Base-by-base conservation (phyloP, 92 coral and sea anemone genomes). In the Zoanthus gigantus region DNA sequence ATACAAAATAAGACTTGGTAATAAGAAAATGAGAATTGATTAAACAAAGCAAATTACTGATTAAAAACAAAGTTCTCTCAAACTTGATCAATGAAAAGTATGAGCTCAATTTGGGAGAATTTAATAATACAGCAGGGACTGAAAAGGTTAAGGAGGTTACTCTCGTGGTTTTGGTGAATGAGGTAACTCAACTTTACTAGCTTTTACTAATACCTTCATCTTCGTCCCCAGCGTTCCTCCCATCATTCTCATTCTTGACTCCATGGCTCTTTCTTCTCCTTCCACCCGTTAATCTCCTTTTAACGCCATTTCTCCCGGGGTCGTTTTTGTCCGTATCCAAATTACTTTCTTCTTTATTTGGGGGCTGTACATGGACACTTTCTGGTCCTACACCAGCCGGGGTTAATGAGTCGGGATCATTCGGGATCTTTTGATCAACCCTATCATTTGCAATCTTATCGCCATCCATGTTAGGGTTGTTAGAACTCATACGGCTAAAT, bases 181-280 rank as follows among this genome's bases (percentile, higher is more conserved):
- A 37, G 4, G 42, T 37, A 37, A 37, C 42, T 37, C 42, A 29
- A 45, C 7, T 23, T 28, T 17, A 50, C 47, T 23, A 23, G 23
- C 23, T 44, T 13, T 18, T 61, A 32, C 2, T 46, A 1, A 52
- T 29, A 77, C 82, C 84, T 81, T 67, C 85, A 1, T 81, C 85
- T 0, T 81, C 85, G 23, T 81, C 85, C 0, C 58, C 85, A 46
- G 74, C 45, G 45, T 66, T 37, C 17, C 45, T 65, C 18, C 18
- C 31, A 76, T 53, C 44, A 3, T 63, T 42, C 13, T 63, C 75
- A 45, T 81, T 44, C 65, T 66, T 71, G 29, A 44, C 52, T 81
- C 61, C 85, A 45, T 75, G 85, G 14, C 28, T 67, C 75, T 42
- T 8, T 67, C 76, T 47, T 68, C 85, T 81, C 44, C 46, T 47